phyloP scores from a whole-genome alignment of 2,113 vertebrate genomes.

The Hiodon tergisus region DNA sequence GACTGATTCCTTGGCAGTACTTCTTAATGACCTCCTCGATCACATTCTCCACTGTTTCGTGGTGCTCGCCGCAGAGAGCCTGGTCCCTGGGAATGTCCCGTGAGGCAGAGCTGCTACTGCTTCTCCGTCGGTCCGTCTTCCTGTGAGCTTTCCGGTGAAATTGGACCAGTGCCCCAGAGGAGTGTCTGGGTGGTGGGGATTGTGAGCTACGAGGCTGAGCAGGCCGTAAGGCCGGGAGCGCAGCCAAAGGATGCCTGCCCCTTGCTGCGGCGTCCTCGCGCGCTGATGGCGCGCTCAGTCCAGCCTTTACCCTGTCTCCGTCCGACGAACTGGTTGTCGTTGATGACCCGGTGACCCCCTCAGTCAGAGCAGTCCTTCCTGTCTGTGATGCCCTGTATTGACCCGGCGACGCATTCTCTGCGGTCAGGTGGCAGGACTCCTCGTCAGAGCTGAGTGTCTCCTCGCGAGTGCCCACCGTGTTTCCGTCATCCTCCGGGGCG shows the following conservation, averaged over 20 bases:
- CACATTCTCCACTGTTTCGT: slow-evolving; percentile 47
- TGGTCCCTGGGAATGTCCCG: slow-evolving; percentile 36
- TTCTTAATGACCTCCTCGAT: slow-evolving; percentile 74
- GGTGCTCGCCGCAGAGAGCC: slow-evolving; percentile 34
- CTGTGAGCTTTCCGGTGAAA: slow-evolving; percentile 53
- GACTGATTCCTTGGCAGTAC: slow-evolving; percentile 53
- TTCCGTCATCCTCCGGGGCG: slow-evolving; percentile 50
- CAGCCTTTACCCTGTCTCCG: slow-evolving; percentile 3
- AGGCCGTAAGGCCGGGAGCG: slow-evolving; percentile 25
- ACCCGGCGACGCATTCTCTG: slow-evolving; percentile 1
- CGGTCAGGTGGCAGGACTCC: slow-evolving; percentile 33
- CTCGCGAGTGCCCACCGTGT: slow-evolving; percentile 41
- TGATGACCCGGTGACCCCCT: not conserved
- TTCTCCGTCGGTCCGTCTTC: slow-evolving; percentile 58
- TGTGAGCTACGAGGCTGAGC: slow-evolving; percentile 38
- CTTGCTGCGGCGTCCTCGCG: slow-evolving; percentile 26
- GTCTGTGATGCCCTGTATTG: slow-evolving; percentile 8
- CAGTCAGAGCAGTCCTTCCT: slow-evolving; percentile 14
- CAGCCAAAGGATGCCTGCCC: slow-evolving; percentile 37
- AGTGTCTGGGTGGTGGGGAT: not conserved
- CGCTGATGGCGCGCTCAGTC: not conserved
- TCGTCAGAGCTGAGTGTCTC: slow-evolving; percentile 52
- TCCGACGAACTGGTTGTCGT: slow-evolving; percentile 11
- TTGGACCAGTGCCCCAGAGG: not conserved
- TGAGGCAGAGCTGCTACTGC: slow-evolving; percentile 33